phyloP scores from a whole-genome alignment of 2,797 vertebrate genomes.

The Discoglossus pictus region DNA sequence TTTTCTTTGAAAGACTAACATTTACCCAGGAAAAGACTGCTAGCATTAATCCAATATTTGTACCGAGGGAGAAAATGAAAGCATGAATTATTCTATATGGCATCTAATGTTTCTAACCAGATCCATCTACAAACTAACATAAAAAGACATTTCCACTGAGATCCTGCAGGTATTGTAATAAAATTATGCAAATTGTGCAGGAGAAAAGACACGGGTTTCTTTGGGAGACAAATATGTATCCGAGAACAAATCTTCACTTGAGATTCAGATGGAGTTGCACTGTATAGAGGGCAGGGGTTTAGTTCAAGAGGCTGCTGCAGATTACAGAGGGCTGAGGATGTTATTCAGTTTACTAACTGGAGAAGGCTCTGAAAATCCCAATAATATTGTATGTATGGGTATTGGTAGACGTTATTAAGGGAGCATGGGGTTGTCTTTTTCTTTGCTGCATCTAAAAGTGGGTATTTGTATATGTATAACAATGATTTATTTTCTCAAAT shows the following conservation, averaged over 20 bases:
- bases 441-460: too few relatives aligned
- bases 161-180: constrained; percentile 18
- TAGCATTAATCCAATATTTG: neutral
- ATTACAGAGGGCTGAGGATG: neutral
- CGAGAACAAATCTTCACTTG: neutral
- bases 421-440: too few relatives aligned
- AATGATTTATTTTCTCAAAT: too few relatives aligned
- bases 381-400: too few relatives aligned
- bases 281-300: neutral
- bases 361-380: too few relatives aligned
- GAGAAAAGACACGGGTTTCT: neutral
- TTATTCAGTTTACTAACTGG: neutral
- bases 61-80: neutral
- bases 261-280: neutral
- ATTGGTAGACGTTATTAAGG: too few relatives aligned
- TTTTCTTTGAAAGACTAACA: constrained; percentile 15
- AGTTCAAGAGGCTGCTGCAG: constrained; percentile 1
- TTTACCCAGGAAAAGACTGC: constrained; percentile 9
- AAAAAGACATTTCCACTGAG: constrained; percentile 3
- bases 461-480: too few relatives aligned
- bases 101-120: constrained; percentile 5
- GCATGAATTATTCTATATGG: neutral
- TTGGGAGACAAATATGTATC: constrained; percentile 22
- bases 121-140: constrained; percentile 5
- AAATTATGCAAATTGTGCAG: constrained; percentile 21